phyloP scores from a whole-genome alignment of 2,888 invertebrate species.

The Nephrotoma flavescens region DNA sequence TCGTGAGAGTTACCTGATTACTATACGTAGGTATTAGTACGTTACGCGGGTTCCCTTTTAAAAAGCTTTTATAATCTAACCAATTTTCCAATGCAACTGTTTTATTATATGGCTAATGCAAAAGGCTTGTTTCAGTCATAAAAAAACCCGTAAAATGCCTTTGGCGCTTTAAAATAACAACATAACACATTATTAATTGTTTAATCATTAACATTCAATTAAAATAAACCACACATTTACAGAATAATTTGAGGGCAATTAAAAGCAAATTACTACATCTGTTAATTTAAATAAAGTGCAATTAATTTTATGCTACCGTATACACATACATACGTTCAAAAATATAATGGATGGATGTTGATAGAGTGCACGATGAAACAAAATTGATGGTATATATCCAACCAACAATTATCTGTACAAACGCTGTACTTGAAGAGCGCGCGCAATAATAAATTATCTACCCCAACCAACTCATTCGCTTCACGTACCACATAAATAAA shows the following conservation, averaged over 20 bases:
- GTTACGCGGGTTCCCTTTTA: too few relatives aligned
- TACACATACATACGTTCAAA: not conserved
- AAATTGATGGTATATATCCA: not conserved
- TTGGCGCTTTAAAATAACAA: not conserved
- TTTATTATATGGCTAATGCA: too few relatives aligned
- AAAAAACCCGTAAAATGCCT: not conserved
- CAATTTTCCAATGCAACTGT: too few relatives aligned
- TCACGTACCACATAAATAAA: not conserved
- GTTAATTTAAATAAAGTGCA: not conserved
- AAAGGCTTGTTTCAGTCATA: too few relatives aligned
- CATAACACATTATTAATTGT: not conserved
- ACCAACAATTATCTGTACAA: not conserved
- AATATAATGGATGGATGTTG: not conserved
- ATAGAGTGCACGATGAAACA: not conserved
- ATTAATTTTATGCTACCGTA: not conserved
- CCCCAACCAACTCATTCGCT: not conserved
- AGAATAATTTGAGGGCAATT: not conserved
- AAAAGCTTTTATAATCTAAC: too few relatives aligned
- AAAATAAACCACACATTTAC: not conserved
- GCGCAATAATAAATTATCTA: not conserved
- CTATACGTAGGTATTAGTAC: too few relatives aligned
- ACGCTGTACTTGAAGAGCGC: not conserved
- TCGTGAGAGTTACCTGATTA: too few relatives aligned
- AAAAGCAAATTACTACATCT: not conserved
- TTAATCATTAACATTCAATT: not conserved